A percentile compares a stretch with the other conserved stretches of the same genome.
Conservation (phyloP, 2,113 vertebrate species). For the Zapornia atra region DNA sequence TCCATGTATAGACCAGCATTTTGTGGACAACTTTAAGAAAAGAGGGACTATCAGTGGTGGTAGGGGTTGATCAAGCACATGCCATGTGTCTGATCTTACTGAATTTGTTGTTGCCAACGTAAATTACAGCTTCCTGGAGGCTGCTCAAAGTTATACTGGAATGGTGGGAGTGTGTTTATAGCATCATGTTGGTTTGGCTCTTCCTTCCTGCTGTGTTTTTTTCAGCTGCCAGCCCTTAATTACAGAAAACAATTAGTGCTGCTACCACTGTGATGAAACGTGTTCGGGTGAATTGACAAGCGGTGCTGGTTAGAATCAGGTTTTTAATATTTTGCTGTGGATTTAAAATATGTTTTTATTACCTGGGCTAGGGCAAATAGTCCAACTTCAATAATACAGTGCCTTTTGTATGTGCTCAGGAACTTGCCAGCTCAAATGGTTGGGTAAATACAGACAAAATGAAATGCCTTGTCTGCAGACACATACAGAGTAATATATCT, state of each 20-base stretch:
- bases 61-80: neutral
- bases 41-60: neutral
- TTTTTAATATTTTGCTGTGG: neutral
- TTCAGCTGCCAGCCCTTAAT: constrained; percentile 20
- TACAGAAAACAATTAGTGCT: neutral
- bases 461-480: neutral
- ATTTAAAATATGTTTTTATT: neutral
- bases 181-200: constrained; percentile 3
- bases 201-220: neutral
- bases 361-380: neutral
- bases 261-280: neutral
- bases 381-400: neutral
- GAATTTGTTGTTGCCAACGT: neutral
- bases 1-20: neutral
- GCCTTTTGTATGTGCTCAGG: neutral
- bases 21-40: neutral
- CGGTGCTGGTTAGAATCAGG: neutral
- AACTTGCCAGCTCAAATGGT: neutral
- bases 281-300: neutral
- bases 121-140: neutral
- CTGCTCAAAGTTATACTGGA: neutral
- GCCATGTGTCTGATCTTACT: neutral
- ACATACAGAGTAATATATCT: neutral
- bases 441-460: neutral
- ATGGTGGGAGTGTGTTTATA: neutral